Evolutionary conservation across 2,888 invertebrate genomes (phyloP), one percentile per base, ranked within the genome.

Genomic region (Scrobipalpa costella): DNA sequence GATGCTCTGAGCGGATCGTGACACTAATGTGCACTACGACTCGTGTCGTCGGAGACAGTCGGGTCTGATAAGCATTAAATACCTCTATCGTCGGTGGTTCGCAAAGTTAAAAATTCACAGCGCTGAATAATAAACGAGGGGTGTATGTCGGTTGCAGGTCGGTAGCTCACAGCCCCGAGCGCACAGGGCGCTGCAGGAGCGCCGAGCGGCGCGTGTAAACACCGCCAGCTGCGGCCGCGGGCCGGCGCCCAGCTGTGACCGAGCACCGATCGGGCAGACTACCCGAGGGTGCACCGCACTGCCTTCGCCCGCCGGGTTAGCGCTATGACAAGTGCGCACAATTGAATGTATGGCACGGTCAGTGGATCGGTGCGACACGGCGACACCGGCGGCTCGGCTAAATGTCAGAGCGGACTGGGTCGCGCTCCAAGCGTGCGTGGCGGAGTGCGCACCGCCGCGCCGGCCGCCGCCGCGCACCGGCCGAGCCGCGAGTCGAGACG

Each of bases 341-440:
- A 81, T 83, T 73, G 75, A 73, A 79, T 79, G 75, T 80, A 78
- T 79, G 77, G 70, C 75, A 78, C 79, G 76, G 78, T 71, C 75
- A 72, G 73, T 73, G 76, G 73, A 77, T 73, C 76, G 75, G 76
- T 79, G 78, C 78, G 81, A 81, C 73, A 77, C 70, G 72, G 73
- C 73, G 83, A 87, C 87, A 89, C 89, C 86, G 84, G 88, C 86
- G 80, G 77, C 84, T 84, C 82, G 81, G 80, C 78, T 83, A 86
- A 86, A 90, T 86, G 86, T 89, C 86, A 86, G 85, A 87, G 84
- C 85, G 84, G 90, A 90, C 90, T 90, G 90, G 89, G 86, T 87
- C 86, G 87, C 84, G 83, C 78, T 81, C 79, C 79, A 82, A 85
- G 86, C 85, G 90, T 87, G 85, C 88, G 88, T 87, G 87, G 86